Evolutionary conservation across 2,113 vertebrate genomes (phyloP).

Genomic region (Thamnaconus septentrionalis): DNA sequence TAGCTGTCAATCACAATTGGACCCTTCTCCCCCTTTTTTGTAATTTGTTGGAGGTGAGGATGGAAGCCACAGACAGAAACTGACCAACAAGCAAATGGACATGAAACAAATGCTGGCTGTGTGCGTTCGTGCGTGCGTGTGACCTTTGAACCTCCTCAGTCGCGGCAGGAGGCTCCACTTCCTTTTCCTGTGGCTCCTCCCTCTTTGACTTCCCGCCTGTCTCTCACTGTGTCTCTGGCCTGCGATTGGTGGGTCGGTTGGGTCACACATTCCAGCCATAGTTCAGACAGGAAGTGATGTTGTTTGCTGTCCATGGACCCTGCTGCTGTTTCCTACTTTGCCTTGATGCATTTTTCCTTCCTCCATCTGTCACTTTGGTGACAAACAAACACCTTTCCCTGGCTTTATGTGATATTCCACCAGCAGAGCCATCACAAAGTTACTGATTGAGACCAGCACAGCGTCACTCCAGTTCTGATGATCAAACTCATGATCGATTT

Average conservation of each 20-base stretch:
- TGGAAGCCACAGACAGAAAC: no score
- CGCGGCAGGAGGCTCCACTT: conserved; percentile 27
- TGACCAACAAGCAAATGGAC: no score
- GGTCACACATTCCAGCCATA: conserved; percentile 20
- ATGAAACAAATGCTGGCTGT: no score
- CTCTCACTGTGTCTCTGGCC: neutral
- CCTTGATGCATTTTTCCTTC: conserved; percentile 24
- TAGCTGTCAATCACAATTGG: no score
- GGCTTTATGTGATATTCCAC: no score
- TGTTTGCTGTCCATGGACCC: conserved; percentile 13
- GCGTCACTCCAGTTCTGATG: no score
- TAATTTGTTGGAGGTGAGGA: no score
- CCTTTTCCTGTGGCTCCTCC: conserved; percentile 36
- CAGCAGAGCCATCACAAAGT: no score
- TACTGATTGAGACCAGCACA: no score
- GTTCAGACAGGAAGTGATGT: conserved; percentile 38
- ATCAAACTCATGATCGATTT: no score
- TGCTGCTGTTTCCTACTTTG: conserved; percentile 24
- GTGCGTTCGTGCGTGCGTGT: conserved; percentile 8
- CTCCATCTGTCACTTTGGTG: neutral
- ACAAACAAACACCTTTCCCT: no score
- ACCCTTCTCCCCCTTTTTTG: no score
- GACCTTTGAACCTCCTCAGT: conserved; percentile 2
- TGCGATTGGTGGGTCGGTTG: neutral
- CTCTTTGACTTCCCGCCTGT: conserved; percentile 13